A percentile compares a stretch with the other conserved stretches of the same genome.
Evolutionary conservation across 1,140 invertebrate genomes (phyloP).

Genomic region (Drosophila equinoxialis): DNA sequence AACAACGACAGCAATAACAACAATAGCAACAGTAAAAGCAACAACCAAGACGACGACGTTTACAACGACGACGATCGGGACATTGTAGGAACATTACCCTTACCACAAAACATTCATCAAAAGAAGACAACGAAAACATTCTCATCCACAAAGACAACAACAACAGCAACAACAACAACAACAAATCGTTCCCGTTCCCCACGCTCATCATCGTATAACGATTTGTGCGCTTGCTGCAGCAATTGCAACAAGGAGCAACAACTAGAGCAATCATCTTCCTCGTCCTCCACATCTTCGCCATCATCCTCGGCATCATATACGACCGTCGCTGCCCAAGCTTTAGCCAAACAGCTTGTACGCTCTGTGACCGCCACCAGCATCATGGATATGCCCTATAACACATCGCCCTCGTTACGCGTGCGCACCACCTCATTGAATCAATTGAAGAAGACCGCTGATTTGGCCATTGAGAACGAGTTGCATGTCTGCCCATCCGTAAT

Average conservation of each 20-base stretch:
- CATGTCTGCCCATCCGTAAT: constrained; percentile 87
- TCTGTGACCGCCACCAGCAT: constrained; percentile 80
- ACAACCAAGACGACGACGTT: constrained; percentile 1
- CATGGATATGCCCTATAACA: constrained; percentile 83
- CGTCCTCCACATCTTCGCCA: constrained; percentile 20
- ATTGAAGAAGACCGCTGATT: constrained; percentile 84
- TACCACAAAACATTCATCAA: constrained; percentile 22
- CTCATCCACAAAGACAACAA: neutral
- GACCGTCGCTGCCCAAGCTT: constrained; percentile 27
- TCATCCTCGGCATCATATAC: constrained; percentile 25
- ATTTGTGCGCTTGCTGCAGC: constrained; percentile 49
- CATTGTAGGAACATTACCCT: constrained; percentile 47
- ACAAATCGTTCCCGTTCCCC: constrained; percentile 15
- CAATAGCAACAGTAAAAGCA: constrained; percentile 18
- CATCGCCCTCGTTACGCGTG: constrained; percentile 85
- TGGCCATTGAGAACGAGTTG: constrained; percentile 82
- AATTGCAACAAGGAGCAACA: constrained; percentile 29
- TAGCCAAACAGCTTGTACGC: constrained; percentile 66
- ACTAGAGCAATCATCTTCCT: constrained; percentile 17
- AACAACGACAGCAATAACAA: neutral
- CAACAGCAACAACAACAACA: neutral
- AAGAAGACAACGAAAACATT: constrained; percentile 19
- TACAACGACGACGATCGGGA: constrained; percentile 31
- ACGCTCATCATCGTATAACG: constrained; percentile 21
- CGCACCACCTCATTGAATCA: constrained; percentile 84